Evolutionary conservation across 2,797 vertebrate genomes (phyloP).

Genomic region (Anguilla anguilla): DNA sequence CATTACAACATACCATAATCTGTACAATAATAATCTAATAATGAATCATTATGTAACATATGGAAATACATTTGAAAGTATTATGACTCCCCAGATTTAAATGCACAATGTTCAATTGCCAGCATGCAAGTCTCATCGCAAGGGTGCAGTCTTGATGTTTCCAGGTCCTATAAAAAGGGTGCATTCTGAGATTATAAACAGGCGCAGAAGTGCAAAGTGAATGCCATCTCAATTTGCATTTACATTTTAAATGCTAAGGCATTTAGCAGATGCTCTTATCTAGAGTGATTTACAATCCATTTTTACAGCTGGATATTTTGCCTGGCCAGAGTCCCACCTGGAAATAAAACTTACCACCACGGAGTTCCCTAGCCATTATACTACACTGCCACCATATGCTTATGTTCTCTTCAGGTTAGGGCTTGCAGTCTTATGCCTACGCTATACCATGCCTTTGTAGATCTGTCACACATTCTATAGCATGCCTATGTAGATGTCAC

Average conservation of each 20-base stretch:
- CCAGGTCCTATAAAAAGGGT: background rate
- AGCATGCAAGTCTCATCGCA: background rate
- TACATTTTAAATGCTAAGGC: too few species aligned
- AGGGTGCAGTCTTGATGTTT: background rate
- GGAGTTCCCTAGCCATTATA: background rate
- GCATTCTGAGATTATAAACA: background rate
- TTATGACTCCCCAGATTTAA: background rate
- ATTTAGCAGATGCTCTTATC: too few species aligned
- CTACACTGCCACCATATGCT: background rate
- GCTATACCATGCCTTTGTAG: background rate
- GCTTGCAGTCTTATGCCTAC: background rate
- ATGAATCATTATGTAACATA: background rate
- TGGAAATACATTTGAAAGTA: background rate
- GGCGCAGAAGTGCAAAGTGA: too few species aligned
- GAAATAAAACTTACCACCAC: background rate
- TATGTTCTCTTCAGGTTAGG: background rate
- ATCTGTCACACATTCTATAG: background rate
- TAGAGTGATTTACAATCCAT: background rate
- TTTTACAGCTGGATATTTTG: background rate
- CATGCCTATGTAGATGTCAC: background rate
- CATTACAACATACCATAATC: background rate
- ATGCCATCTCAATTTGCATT: too few species aligned
- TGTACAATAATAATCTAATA: background rate
- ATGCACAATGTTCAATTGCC: background rate
- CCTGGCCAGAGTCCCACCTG: background rate